Evolutionary conservation across 2,888 invertebrate species (phyloP).

Genomic region (Pollenia amentaria): DNA sequence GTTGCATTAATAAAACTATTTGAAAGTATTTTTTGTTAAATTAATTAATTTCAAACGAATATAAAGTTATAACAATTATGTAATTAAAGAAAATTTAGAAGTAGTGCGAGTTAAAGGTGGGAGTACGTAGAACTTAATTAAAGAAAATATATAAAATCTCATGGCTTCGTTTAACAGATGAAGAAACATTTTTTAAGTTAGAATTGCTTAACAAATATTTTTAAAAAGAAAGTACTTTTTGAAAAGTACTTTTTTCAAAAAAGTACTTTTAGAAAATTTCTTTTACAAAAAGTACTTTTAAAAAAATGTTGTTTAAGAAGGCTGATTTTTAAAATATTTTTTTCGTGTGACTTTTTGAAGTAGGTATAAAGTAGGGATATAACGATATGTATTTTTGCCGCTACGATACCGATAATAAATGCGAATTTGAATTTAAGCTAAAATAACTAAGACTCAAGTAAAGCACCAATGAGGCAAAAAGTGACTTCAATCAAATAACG

Average conservation of each 20-base stretch:
- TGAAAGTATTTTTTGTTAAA: constrained; percentile 38
- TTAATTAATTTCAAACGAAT: constrained; percentile 54
- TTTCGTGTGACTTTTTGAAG: too few relatives aligned
- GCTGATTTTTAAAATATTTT: too few relatives aligned
- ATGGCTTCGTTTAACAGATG: too few relatives aligned
- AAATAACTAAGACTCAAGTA: too few relatives aligned
- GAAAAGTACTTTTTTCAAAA: not conserved
- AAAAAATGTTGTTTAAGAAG: too few relatives aligned
- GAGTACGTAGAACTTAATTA: not conserved
- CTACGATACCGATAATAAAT: too few relatives aligned
- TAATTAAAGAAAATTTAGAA: constrained; percentile 5
- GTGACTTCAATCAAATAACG: too few relatives aligned
- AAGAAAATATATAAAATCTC: not conserved
- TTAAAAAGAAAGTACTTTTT: not conserved
- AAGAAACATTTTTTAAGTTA: not conserved
- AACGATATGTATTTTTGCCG: too few relatives aligned
- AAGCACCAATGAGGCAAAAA: too few relatives aligned
- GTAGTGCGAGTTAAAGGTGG: constrained; percentile 7
- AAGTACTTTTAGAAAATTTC: not conserved
- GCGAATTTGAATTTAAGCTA: too few relatives aligned
- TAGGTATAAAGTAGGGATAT: too few relatives aligned
- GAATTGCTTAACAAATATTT: not conserved
- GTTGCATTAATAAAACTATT: constrained; percentile 43
- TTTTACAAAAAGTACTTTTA: not conserved
- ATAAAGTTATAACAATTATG: constrained; percentile 29